Base-by-base conservation (phyloP, 2,113 vertebrate genomes). In the Chaetura pelagica region DNA sequence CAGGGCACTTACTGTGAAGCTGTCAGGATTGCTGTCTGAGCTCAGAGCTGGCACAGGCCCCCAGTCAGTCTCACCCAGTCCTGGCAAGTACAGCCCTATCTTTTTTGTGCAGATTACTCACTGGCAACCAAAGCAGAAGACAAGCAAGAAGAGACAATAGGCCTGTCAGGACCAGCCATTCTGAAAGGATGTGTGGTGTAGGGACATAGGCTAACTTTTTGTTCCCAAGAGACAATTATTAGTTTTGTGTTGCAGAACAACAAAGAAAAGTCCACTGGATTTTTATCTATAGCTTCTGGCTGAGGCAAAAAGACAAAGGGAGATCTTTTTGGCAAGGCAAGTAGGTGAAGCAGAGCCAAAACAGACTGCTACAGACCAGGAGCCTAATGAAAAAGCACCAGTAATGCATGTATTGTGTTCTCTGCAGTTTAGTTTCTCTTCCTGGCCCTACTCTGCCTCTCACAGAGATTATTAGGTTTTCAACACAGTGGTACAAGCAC, bases 41-140 rank as follows among this genome's bases (percentile, higher is more conserved):
- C 93, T 97, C 95, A 97, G 92, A 89, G 87, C 87, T 97, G 97
- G 96, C 97, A 93, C n/a, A 91, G 48, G 58, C 58, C 49, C 15
- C 63, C 75, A 78, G 68, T 40, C 79, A 95, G 80, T 67, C 94
- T 93, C 81, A 87, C 71, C 64, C 84, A 94, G 89, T 84, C 96
- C 82, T 90, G 94, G 90, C 91, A 83, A 89, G 91, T 92, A 96
- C 95, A 93, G 89, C 83, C 26, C 84, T 79, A 22, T 66, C 72
- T 91, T 42, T 91, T 75, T 87, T 51, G 71, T 86, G 83, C 52
- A 61, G 51, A 94, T 97, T 95, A 94, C 87, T 94, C 87, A 94
- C 35, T 9, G 4, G 29, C 91, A 94, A 80, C 69, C 73, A 87
- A 71, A 93, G 90, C 73, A 67, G 55, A 91, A 87, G 62, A 80